Evolutionary conservation across 2,888 invertebrate species (phyloP).

Genomic region (Acrobasis repandana): DNA sequence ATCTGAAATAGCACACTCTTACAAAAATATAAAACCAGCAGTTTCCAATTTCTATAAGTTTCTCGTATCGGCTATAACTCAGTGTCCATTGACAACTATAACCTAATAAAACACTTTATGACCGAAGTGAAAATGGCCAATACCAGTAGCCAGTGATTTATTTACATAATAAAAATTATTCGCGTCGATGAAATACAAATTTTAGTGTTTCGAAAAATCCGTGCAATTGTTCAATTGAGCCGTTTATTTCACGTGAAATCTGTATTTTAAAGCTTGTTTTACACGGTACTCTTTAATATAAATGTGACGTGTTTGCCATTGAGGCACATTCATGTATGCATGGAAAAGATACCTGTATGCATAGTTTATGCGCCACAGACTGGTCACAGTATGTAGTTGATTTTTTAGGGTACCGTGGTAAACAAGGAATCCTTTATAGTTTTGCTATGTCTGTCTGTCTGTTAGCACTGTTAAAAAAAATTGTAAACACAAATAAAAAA

Average conservation of each 20-base stretch:
- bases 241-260: conserved; percentile 32
- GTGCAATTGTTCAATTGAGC: conserved; percentile 39
- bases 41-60: too few relatives aligned
- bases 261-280: conserved; percentile 42
- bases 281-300: not conserved
- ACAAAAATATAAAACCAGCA: too few relatives aligned
- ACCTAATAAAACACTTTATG: not conserved
- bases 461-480: too few relatives aligned
- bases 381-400: too few relatives aligned
- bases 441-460: too few relatives aligned
- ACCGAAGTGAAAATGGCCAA: not conserved
- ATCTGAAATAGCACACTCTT: too few relatives aligned
- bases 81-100: not conserved
- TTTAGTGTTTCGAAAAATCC: conserved; percentile 7
- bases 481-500: too few relatives aligned
- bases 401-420: too few relatives aligned
- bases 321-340: not conserved
- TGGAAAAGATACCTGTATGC: not conserved
- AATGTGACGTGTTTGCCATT: conserved; percentile 9
- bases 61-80: too few relatives aligned
- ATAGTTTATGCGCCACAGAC: too few relatives aligned
- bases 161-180: not conserved
- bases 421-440: too few relatives aligned
- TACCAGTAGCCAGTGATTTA: not conserved
- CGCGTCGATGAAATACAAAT: not conserved